Base-by-base conservation (phyloP, 1,140 invertebrate species). In the Diabrotica virgifera region DNA sequence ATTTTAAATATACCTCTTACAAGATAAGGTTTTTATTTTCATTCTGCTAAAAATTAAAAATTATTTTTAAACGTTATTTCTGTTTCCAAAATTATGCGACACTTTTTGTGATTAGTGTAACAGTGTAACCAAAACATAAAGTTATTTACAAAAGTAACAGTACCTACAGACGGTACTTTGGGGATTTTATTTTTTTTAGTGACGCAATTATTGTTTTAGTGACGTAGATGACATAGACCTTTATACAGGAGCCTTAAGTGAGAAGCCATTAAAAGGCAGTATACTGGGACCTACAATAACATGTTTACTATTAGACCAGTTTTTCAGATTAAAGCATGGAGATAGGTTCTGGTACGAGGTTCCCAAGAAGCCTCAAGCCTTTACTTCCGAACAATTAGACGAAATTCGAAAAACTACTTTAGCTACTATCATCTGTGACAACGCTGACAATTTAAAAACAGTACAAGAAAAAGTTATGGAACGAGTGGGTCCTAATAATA, bases 271-370 rank as follows among this genome's bases (percentile, higher is more conserved):
- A 12, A 75, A 83, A 36, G 87, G 85, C 8, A 85, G 89, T 1
- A 83, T 93, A 8, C 82, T 95, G 38, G 95, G 94, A 0, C 90
- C 94, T 5, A 93, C 94, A 0, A 85, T 95, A 11, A 89, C 86
- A 6, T 97, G 94, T 76, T 81, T 97, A 46, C 82, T 97, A n/a
- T 83, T 87, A 0, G 89, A 93, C 77, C 95, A 97, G 79, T 96
- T 97, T 79, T 74, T 86, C 14, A 81, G 90, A 36, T 73, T 95
- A 2, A 92, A 92, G 78, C 77, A 82, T 52, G 94, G 90, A 0
- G 94, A 97, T 80, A 82, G 91, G 36, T 94, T 86, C 79, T 97
- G 92, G 92, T 96, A 96, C 74, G 94, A 96, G 74, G 86, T 85
- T 7, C 77, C 79, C 10, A 81, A 87, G 61, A 77, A 84, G 9